Percentiles rank a stretch among this genome's conserved stretches.
These are phyloP conservation scores for Balanococcus diminutus DNA, from an alignment of 2,888 invertebrate genomes.

Conservation along the genomic window DNA sequence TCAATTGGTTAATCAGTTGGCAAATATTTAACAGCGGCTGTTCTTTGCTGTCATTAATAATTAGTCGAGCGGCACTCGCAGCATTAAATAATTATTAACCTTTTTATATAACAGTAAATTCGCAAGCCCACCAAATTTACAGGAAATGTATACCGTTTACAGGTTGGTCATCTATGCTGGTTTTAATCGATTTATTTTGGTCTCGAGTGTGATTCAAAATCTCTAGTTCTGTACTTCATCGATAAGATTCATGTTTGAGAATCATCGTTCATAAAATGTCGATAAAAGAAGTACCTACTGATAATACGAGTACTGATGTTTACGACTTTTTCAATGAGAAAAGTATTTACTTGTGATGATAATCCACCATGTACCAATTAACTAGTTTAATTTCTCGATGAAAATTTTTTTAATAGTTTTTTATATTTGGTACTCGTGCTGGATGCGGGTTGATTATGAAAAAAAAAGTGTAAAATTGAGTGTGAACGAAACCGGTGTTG, in stretches of 20 bases:
- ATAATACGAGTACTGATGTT: not conserved
- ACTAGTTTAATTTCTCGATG: not conserved
- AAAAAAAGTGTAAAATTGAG: not conserved
- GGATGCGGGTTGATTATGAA: not conserved
- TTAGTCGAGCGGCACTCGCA: not conserved
- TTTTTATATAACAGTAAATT: not conserved
- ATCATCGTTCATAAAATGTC: not conserved
- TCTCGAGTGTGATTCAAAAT: not conserved
- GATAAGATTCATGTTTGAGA: not conserved
- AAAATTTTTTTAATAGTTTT: not conserved
- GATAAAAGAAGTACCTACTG: not conserved
- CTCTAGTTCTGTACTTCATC: not conserved
- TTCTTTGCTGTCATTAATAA: not conserved
- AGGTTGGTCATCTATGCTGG: not conserved
- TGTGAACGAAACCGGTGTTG: not conserved
- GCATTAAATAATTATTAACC: not conserved
- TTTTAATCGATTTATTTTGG: not conserved
- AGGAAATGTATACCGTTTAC: not conserved
- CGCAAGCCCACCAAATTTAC: not conserved
- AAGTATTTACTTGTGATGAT: not conserved
- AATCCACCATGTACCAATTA: not conserved
- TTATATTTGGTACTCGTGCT: not conserved
- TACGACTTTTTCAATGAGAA: not conserved
- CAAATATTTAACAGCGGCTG: not conserved
- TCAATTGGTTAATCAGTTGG: conserved; percentile 11